Conservation (phyloP, 2,888 invertebrate genomes). For the Crepidodera aurea region DNA sequence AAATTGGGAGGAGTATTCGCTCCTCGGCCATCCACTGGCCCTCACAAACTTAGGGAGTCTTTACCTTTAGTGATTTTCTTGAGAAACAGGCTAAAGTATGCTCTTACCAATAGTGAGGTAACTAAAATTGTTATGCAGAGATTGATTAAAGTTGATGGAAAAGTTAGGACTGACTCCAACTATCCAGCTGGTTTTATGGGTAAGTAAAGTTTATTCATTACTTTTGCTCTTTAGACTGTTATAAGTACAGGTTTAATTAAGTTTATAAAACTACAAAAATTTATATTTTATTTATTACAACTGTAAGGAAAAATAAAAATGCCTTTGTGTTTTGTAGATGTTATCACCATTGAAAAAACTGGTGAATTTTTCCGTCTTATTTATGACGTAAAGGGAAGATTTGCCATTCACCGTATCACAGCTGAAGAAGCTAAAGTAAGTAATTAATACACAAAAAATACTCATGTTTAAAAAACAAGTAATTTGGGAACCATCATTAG, state of each 20-base stretch:
- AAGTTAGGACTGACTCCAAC: conserved; percentile 96
- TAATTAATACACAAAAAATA: too few species aligned
- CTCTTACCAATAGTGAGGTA: conserved; percentile 94
- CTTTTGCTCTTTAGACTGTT: too few species aligned
- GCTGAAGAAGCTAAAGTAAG: conserved; percentile 95
- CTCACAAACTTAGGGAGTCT: conserved; percentile 97
- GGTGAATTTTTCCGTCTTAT: conserved; percentile 97
- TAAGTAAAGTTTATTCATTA: conserved; percentile 62
- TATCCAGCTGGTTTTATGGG: conserved; percentile 99
- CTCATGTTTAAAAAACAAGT: too few species aligned
- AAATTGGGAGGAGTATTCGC: conserved; percentile 98
- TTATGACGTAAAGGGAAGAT: conserved; percentile 98
- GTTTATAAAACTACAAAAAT: not conserved
- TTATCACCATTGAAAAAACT: conserved; percentile 97
- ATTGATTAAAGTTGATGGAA: conserved; percentile 97
- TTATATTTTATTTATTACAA: too few species aligned
- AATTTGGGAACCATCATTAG: too few species aligned
- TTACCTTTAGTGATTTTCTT: conserved; percentile 96
- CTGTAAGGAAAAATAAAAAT: too few species aligned
- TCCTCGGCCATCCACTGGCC: conserved; percentile 96
- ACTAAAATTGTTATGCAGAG: conserved; percentile 98
- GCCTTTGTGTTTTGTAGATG: conserved; percentile 82
- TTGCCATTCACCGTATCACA: conserved; percentile 96
- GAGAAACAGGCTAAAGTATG: conserved; percentile 97
- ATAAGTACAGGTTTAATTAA: too few species aligned